Evolutionary conservation across 1,140 invertebrate genomes (phyloP).

Genomic region (Bombus huntii): DNA sequence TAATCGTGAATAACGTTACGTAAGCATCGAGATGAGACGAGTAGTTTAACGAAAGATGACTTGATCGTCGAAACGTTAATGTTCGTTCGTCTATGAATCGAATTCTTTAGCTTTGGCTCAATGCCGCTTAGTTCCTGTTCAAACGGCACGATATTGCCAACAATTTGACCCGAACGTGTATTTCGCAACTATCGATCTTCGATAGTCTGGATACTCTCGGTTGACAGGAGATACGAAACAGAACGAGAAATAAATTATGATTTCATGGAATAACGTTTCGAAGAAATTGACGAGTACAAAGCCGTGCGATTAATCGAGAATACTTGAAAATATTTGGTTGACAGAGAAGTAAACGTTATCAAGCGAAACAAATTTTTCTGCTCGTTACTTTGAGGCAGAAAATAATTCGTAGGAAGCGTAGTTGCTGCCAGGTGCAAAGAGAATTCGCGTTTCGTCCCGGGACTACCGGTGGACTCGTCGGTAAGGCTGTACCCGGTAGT

Average conservation of each 20-base stretch:
- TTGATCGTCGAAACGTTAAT: not conserved
- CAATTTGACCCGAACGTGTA: not conserved
- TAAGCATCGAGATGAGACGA: not conserved
- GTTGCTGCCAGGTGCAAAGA: no score
- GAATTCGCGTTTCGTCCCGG: no score
- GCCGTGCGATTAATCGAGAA: rapidly evolving
- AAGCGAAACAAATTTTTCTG: not conserved
- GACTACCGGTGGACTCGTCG: no score
- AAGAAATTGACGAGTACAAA: not conserved
- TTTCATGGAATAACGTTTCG: not conserved
- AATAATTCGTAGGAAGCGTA: not conserved
- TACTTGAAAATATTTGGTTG: not conserved
- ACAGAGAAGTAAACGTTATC: not conserved
- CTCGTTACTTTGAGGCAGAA: not conserved
- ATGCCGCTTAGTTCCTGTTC: not conserved
- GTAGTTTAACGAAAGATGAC: not conserved
- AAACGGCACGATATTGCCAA: not conserved
- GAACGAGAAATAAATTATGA: not conserved
- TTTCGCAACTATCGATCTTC: not conserved
- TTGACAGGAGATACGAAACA: not conserved
- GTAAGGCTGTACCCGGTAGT: no score
- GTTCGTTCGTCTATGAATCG: not conserved
- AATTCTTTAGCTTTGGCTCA: not conserved
- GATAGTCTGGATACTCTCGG: not conserved
- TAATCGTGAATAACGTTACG: no score